phyloP scores from a whole-genome alignment of 2,797 vertebrate genomes.

The Setipinna tenuifilis region DNA sequence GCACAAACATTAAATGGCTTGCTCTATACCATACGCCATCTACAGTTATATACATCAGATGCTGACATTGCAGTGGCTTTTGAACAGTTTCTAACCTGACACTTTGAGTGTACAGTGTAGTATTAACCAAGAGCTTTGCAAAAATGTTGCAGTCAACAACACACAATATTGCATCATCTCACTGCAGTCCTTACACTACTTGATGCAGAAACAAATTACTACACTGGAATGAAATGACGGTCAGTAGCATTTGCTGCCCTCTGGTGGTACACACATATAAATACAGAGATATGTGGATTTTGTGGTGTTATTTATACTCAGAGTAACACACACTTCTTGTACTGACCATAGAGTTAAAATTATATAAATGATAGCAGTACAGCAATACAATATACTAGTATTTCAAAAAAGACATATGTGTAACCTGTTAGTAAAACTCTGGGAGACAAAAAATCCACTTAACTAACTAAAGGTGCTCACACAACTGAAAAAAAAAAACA shows the following conservation, averaged over 20 bases:
- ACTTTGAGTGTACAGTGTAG: not conserved
- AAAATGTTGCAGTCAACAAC: not conserved
- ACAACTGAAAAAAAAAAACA: no score
- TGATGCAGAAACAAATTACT: not conserved
- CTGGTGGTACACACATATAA: not conserved
- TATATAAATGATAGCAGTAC: no score
- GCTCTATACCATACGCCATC: not conserved
- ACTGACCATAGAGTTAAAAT: no score
- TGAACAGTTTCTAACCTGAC: not conserved
- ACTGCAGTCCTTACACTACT: not conserved
- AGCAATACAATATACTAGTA: no score
- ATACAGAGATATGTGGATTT: not conserved
- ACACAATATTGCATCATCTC: constrained; percentile 1
- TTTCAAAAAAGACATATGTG: no score
- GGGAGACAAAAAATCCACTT: no score
- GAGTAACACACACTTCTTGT: no score
- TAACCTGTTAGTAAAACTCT: no score
- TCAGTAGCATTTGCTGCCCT: not conserved
- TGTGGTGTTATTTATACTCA: no score
- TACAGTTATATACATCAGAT: not conserved
- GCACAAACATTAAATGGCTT: not conserved
- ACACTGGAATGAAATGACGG: not conserved
- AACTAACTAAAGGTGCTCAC: no score
- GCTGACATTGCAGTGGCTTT: not conserved
- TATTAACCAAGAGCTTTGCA: not conserved